phyloP scores from a whole-genome alignment of 2,888 invertebrate genomes.

The Gari tellinella region DNA sequence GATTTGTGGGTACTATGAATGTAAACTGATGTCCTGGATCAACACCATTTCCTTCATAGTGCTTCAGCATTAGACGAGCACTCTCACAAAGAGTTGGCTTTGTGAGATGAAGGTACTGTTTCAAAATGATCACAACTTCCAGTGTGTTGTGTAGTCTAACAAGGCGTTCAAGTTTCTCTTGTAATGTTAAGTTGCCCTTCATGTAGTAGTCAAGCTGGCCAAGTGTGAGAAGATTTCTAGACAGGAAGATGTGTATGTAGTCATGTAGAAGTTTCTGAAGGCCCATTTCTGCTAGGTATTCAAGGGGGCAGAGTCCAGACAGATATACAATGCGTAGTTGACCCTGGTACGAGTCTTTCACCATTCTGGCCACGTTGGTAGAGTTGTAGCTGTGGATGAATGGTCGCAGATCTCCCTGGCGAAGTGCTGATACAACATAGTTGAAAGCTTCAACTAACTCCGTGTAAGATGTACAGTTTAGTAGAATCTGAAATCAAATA shows the following conservation, averaged over 20 bases:
- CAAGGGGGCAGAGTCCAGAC: slow-evolving; percentile 69
- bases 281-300: slow-evolving; percentile 78
- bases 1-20: slow-evolving; percentile 64
- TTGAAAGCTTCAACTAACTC: slow-evolving; percentile 69
- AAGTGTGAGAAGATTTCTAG: slow-evolving; percentile 68
- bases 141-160: slow-evolving; percentile 73
- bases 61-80: slow-evolving; percentile 69
- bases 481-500: slow-evolving; percentile 51
- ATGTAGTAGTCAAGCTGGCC: slow-evolving; percentile 64
- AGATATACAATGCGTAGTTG: slow-evolving; percentile 69
- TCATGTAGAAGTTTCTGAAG: slow-evolving; percentile 76
- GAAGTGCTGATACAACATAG: slow-evolving; percentile 65
- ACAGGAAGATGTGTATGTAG: slow-evolving; percentile 71
- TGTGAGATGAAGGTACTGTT: slow-evolving; percentile 70
- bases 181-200: slow-evolving; percentile 41
- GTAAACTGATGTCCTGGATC: slow-evolving; percentile 59
- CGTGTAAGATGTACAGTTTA: slow-evolving; percentile 65
- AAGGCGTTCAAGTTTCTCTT: slow-evolving; percentile 61
- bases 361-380: slow-evolving; percentile 75
- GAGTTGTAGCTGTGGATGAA: slow-evolving; percentile 76
- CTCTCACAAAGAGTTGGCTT: slow-evolving; percentile 59
- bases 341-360: slow-evolving; percentile 74
- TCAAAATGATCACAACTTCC: slow-evolving; percentile 74
- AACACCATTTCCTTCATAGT: slow-evolving; percentile 62
- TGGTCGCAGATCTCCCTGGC: slow-evolving; percentile 73